Evolutionary conservation across 2,888 invertebrate species (phyloP), one percentile per base, ranked within the genome.

Genomic region (Cataglyphis rosenhaueri): DNA sequence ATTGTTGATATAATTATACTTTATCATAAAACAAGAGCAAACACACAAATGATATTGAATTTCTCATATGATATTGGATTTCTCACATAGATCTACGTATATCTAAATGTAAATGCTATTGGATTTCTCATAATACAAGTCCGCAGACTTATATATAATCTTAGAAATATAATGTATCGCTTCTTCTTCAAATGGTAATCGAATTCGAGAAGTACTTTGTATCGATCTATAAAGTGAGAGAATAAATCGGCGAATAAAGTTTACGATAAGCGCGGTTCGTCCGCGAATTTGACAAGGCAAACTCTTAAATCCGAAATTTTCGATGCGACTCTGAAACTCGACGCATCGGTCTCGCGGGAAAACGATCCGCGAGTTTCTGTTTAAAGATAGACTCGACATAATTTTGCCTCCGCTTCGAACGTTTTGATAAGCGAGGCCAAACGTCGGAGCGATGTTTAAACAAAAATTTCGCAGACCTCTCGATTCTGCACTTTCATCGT

Each of bases 261-360:
- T 79, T 76, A 55, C 59, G 59, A 68, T n/a, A 68, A 76, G 57
- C 38, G n/a, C 57, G 15, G 59, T 21, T 68, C 15, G 15, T 9
- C 21, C 18, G 9, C 78, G 18, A 61, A 44, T 59, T 52, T 61
- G 78, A 79, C 78, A 61, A 25, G 71, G 35, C 73, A 59, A 79
- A 71, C 78, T 79, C 71, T 78, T 79, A 79, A 79, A 79, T 79
- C 71, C 78, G 59, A 79, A 79, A 79, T 79, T 79, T 78, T 35
- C 71, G 35, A 79, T 79, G 71, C 78, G 15, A 21, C 35, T 79
- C 35, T 79, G 44, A 79, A 79, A 79, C 21, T 79, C 25, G 71
- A 44, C 21, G 70, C 32, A 41, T 59, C 78, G 35, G 71, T 35
- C 71, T 59, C 44, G 35, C 12, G 78, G 71, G 25, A 79, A 48